A percentile compares a stretch with the other conserved stretches of the same genome.
These are phyloP conservation scores for Chlorops oryzae DNA, from an alignment of 1,140 invertebrate genomes.

Conservation along the genomic window DNA sequence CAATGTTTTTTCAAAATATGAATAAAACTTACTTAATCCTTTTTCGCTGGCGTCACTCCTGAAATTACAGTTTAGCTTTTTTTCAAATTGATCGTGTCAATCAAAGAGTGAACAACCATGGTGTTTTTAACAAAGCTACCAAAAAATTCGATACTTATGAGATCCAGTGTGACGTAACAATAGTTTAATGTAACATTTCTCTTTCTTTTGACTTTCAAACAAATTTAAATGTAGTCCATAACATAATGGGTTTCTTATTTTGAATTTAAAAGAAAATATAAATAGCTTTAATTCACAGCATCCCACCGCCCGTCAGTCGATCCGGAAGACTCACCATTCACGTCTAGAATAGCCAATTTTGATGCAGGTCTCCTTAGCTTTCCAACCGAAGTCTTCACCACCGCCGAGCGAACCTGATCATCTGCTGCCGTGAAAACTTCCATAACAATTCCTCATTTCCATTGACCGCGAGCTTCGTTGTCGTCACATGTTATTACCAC, in stretches of 20 bases:
- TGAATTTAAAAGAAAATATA: too few relatives aligned
- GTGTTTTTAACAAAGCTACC: too few relatives aligned
- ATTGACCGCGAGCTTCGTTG: background rate
- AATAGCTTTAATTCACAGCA: too few relatives aligned
- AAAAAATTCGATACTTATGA: too few relatives aligned
- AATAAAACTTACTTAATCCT: too few relatives aligned
- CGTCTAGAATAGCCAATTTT: conserved; percentile 9
- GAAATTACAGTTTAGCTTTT: background rate
- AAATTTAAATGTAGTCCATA: too few relatives aligned
- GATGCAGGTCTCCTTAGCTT: conserved; percentile 5
- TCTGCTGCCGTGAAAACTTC: conserved; percentile 3
- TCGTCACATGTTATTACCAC: conserved; percentile 1
- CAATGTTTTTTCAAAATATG: too few relatives aligned
- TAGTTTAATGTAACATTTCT: too few relatives aligned
- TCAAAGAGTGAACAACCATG: too few relatives aligned
- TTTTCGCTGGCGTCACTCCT: background rate
- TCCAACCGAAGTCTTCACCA: conserved; percentile 6
- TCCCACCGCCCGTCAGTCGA: conserved; percentile 10
- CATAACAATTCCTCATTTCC: conserved; percentile 5
- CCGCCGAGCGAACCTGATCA: conserved; percentile 7
- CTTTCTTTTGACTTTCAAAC: too few relatives aligned
- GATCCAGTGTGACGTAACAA: too few relatives aligned
- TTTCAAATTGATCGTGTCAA: background rate
- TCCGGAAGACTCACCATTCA: conserved; percentile 3
- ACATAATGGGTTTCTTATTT: too few relatives aligned